A percentile compares a stretch with the other conserved stretches of the same genome.
Conservation (phyloP, 2,113 vertebrate genomes). For the Chlamydotis undulata region DNA sequence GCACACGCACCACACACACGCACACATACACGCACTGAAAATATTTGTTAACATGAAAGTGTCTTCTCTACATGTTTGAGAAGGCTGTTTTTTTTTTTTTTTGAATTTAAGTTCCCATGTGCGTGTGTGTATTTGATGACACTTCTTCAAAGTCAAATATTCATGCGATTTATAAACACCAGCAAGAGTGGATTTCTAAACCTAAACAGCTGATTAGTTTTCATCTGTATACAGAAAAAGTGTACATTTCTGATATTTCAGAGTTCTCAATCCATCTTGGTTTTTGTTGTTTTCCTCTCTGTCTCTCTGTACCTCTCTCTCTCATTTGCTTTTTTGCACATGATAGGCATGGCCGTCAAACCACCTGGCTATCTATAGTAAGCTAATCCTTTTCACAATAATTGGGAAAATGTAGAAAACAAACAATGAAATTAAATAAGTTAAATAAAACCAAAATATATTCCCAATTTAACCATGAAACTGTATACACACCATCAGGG, state of each 20-base stretch:
- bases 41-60: slow-evolving; percentile 77
- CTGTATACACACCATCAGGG: slow-evolving; percentile 82
- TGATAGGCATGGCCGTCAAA: slow-evolving; percentile 66
- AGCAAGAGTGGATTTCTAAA: slow-evolving; percentile 87
- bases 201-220: slow-evolving; percentile 89
- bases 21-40: slow-evolving; percentile 76
- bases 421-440: slow-evolving; percentile 55
- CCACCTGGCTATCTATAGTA: slow-evolving; percentile 80
- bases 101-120: slow-evolving; percentile 64
- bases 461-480: slow-evolving; percentile 72
- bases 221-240: slow-evolving; percentile 84
- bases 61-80: slow-evolving; percentile 73
- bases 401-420: slow-evolving; percentile 77
- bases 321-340: slow-evolving; percentile 53
- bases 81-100: slow-evolving; percentile 68
- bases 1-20: slow-evolving; percentile 50
- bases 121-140: slow-evolving; percentile 76
- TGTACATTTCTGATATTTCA: slow-evolving; percentile 75
- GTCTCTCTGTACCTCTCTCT: background rate
- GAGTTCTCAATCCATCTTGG: slow-evolving; percentile 42
- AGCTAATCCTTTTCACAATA: slow-evolving; percentile 74
- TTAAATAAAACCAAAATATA: slow-evolving; percentile 75
- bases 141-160: slow-evolving; percentile 86
- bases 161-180: slow-evolving; percentile 90
- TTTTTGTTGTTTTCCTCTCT: slow-evolving; percentile 29